These are phyloP conservation scores for Serranus cabrilla DNA, from an alignment of 2,797 vertebrate species.

Conservation along the genomic window DNA sequence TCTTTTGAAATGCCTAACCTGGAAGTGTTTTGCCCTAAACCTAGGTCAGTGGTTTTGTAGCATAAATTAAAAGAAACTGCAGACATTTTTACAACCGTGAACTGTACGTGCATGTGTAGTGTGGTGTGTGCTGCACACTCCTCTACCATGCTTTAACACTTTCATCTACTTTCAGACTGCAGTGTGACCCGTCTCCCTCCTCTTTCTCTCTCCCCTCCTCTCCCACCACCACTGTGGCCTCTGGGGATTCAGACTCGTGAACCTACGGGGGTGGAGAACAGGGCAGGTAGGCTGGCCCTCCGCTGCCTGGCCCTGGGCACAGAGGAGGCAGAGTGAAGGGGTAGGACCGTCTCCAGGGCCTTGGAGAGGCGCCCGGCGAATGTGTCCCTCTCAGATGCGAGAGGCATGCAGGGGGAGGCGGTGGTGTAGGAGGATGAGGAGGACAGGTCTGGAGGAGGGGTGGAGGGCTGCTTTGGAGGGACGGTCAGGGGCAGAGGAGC, in stretches of 20 bases:
- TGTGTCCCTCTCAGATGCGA: conserved; percentile 90
- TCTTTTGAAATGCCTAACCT: no score
- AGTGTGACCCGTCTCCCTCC: conserved; percentile 17
- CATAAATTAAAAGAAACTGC: no score
- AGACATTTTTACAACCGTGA: no score
- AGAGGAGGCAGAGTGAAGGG: conserved; percentile 91
- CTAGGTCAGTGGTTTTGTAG: no score
- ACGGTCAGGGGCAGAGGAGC: conserved; percentile 78
- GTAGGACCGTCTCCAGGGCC: conserved; percentile 96
- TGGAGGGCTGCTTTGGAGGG: conserved; percentile 87
- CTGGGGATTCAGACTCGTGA: conserved; percentile 43
- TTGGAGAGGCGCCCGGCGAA: conserved; percentile 97
- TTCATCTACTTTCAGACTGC: conserved; percentile 52
- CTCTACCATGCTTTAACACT: not conserved
- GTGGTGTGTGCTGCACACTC: no score
- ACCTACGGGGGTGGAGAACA: conserved; percentile 98
- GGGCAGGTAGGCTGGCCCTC: conserved; percentile 96
- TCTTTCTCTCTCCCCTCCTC: conserved; percentile 40
- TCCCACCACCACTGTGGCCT: conserved; percentile 57
- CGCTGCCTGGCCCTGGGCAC: conserved; percentile 90
- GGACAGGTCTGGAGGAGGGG: conserved; percentile 90
- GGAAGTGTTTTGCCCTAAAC: no score
- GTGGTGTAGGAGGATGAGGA: conserved; percentile 79
- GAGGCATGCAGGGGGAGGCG: conserved; percentile 85
- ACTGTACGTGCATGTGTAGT: no score